Conservation (phyloP, 2,888 invertebrate genomes). For the Papilio protenor region DNA sequence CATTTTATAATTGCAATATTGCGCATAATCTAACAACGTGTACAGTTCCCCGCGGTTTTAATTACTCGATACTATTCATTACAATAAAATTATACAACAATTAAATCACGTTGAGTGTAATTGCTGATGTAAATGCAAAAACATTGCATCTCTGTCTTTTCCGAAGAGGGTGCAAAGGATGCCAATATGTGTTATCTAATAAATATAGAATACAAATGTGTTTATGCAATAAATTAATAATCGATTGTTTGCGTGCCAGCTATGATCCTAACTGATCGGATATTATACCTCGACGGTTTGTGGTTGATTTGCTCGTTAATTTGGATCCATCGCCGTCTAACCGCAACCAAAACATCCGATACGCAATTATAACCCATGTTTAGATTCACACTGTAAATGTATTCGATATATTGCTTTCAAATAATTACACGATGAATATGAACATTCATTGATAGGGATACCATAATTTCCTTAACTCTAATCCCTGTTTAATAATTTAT, state of each 20-base stretch:
- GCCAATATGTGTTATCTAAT: too few relatives aligned
- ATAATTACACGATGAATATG: not conserved
- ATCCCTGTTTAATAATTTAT: too few relatives aligned
- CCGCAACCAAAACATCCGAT: constrained; percentile 30
- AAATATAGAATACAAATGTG: not conserved
- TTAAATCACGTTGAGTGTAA: not conserved
- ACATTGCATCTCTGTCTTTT: not conserved
- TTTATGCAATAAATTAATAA: not conserved
- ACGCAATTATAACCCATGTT: constrained; percentile 23
- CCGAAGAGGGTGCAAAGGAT: too few relatives aligned
- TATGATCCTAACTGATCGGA: constrained; percentile 13
- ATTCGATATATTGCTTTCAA: not conserved
- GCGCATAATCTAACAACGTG: not conserved
- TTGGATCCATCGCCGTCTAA: constrained; percentile 15
- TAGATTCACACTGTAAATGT: constrained; percentile 1
- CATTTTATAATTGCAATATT: not conserved
- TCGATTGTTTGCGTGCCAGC: not conserved
- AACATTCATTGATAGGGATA: not conserved
- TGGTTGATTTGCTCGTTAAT: constrained; percentile 29
- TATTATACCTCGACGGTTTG: constrained; percentile 19
- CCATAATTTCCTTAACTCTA: not conserved
- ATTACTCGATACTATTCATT: not conserved
- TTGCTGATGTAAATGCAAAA: not conserved
- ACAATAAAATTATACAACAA: not conserved
- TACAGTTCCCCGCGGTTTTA: not conserved